Base-by-base conservation (phyloP, 2,113 vertebrate species). In the Otus sunia region DNA sequence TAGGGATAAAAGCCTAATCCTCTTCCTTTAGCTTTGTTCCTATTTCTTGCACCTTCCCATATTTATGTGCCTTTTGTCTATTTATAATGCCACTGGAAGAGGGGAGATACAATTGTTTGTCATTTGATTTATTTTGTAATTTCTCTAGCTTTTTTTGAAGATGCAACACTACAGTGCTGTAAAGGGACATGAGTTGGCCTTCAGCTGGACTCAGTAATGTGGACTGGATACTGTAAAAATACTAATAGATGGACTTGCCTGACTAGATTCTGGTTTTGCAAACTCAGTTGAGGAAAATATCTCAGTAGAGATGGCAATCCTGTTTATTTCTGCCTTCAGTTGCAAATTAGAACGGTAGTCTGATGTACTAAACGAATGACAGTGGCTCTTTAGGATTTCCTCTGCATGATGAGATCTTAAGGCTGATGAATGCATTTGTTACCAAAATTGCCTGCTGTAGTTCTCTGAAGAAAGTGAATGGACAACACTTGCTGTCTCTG, bases 31-130 rank as follows among this genome's bases (percentile, higher is more conserved):
- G 98, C 97, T 98, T 98, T 98, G 97, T 98, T 98, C 97, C 98
- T 97, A 96, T 98, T 98, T 98, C 98, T 99, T 98, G 98, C 98
- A 99, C 98, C 98, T 98, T 98, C 98, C 98, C 98, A 98, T 98
- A 99, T 99, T 99, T 98, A 99, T 98, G 99, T 99, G 99, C 99
- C 99, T 99, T 99, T 98, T 99, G 98, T 99, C 98, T 98, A 98
- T 99, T 99, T 98, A 98, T 97, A 98, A 98, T 97, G 98, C 98
- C 98, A 98, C 98, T 98, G 98, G 97, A 98, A 98, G 97, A 98
- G 97, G 97, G 97, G 97, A 97, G 97, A 97, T 94, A 95, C n/a
- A 96, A 59, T 90, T 98, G 95, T 97, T 98, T 98, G 97, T 98
- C 97, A 96, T 98, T 97, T 96, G 96, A 98, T 98, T 98, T 98